Evolutionary conservation across 1,140 invertebrate species (phyloP).

Genomic region (Drosophila persimilis): DNA sequence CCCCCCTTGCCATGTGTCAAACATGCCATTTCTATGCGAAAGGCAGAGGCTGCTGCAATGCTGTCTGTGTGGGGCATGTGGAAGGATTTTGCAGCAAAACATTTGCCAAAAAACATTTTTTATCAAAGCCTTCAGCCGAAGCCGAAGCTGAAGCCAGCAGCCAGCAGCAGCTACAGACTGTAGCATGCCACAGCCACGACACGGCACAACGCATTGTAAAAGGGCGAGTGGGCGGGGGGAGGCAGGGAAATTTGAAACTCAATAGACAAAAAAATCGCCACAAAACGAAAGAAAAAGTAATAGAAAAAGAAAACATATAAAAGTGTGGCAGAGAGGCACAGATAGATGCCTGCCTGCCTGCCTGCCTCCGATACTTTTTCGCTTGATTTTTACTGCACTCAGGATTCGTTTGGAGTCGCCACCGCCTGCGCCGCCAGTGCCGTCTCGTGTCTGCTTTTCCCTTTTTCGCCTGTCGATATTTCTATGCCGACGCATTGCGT

Average conservation of each 20-base stretch:
- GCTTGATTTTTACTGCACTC: slow-evolving; percentile 80
- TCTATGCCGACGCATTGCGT: slow-evolving; percentile 69
- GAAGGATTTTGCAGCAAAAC: slow-evolving; percentile 71
- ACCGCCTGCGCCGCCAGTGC: background rate
- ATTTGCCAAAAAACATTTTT: slow-evolving; percentile 72
- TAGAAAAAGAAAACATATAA: slow-evolving; percentile 71
- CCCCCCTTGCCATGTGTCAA: slow-evolving; percentile 60
- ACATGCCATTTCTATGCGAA: slow-evolving; percentile 78
- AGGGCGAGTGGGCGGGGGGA: too few species aligned
- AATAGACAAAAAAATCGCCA: slow-evolving; percentile 69
- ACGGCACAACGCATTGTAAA: slow-evolving; percentile 63
- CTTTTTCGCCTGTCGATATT: slow-evolving; percentile 63
- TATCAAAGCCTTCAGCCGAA: slow-evolving; percentile 72
- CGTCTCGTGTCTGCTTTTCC: slow-evolving; percentile 38
- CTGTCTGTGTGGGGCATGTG: slow-evolving; percentile 31
- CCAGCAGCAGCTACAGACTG: slow-evolving; percentile 20
- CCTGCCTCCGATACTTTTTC: slow-evolving; percentile 26
- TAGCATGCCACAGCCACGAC: background rate
- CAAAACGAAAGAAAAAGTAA: slow-evolving; percentile 56
- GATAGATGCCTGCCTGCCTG: slow-evolving; percentile 5
- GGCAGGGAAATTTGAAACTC: slow-evolving; percentile 74
- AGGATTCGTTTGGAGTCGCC: slow-evolving; percentile 35
- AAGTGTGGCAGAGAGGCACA: background rate
- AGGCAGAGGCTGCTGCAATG: slow-evolving; percentile 51
- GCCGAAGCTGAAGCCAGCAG: slow-evolving; percentile 15